Percentiles rank a stretch among this genome's conserved stretches.
Evolutionary conservation across 1,140 invertebrate species (phyloP).

Genomic region (Prorops nasuta): DNA sequence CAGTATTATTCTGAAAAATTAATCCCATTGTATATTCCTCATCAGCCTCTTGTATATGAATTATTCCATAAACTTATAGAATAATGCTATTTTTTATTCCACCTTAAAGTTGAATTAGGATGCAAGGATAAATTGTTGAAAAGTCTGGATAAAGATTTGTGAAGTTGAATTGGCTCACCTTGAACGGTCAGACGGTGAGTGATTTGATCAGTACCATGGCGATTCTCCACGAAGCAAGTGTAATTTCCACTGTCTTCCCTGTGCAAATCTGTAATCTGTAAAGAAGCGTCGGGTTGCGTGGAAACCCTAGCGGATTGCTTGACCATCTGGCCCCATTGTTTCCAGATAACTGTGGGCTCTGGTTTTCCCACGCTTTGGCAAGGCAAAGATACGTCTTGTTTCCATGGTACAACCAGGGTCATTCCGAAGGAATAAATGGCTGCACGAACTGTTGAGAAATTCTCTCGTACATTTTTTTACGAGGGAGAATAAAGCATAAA

Average conservation of each 20-base stretch:
- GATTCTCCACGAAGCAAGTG: constrained; percentile 81
- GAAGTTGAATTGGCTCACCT: constrained; percentile 60
- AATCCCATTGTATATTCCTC: too few species aligned
- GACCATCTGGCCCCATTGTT: constrained; percentile 67
- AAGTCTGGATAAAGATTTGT: too few species aligned
- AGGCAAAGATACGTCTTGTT: constrained; percentile 74
- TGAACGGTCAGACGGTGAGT: constrained; percentile 69
- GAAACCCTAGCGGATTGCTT: constrained; percentile 69
- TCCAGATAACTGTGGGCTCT: constrained; percentile 71
- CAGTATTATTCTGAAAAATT: too few species aligned
- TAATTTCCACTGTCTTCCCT: constrained; percentile 86
- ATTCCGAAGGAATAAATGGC: constrained; percentile 80
- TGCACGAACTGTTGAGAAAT: constrained; percentile 76
- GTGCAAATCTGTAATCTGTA: constrained; percentile 73
- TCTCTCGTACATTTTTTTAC: too few species aligned
- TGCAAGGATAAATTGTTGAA: too few species aligned
- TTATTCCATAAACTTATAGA: too few species aligned
- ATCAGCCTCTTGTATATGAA: too few species aligned
- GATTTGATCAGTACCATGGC: constrained; percentile 81
- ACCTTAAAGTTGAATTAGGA: too few species aligned
- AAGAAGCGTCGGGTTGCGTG: constrained; percentile 66
- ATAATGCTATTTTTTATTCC: too few species aligned
- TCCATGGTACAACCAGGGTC: constrained; percentile 78
- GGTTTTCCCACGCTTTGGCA: constrained; percentile 81
- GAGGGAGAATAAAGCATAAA: constrained; percentile 2